These are phyloP conservation scores for Ceratotherium simum DNA, from an alignment of 2,113 vertebrate species.

Conservation along the genomic window DNA sequence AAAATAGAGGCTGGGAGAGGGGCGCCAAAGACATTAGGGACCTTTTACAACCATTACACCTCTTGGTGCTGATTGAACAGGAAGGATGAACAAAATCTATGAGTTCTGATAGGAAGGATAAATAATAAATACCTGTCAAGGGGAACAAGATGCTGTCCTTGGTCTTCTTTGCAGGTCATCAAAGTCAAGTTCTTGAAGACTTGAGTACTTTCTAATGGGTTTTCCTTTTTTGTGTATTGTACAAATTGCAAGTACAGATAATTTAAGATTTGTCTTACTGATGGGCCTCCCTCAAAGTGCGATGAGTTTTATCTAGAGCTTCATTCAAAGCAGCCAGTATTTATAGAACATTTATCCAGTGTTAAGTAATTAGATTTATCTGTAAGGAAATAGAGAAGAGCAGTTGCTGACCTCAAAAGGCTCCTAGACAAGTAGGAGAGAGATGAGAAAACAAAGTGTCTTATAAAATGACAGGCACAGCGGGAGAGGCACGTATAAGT, in stretches of 20 bases:
- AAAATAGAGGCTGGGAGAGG: constrained; percentile 63
- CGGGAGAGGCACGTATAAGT: not conserved
- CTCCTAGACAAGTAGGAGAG: constrained; percentile 39
- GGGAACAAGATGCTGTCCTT: constrained; percentile 41
- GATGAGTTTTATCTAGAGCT: constrained; percentile 58
- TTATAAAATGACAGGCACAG: not conserved
- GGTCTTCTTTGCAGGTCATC: constrained; percentile 1
- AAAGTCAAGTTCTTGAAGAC: constrained; percentile 65
- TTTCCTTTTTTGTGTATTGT: constrained; percentile 24
- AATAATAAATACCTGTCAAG: constrained; percentile 66
- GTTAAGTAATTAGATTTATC: constrained; percentile 69
- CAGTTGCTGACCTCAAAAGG: constrained; percentile 58
- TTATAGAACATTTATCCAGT: constrained; percentile 49
- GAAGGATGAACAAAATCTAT: constrained; percentile 66
- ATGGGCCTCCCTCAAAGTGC: constrained; percentile 48
- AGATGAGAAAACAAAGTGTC: not conserved
- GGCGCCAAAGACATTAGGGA: constrained; percentile 47
- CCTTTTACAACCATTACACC: constrained; percentile 29
- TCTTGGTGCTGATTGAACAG: constrained; percentile 63
- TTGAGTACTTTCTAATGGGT: constrained; percentile 58
- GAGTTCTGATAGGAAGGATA: constrained; percentile 63
- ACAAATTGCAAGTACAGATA: constrained; percentile 36
- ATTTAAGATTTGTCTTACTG: constrained; percentile 62
- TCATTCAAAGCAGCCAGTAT: constrained; percentile 65
- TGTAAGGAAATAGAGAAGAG: constrained; percentile 55